Percentiles rank a stretch among this genome's conserved stretches.
phyloP scores from a whole-genome alignment of 2,888 invertebrate species.

The Pecten maximus region DNA sequence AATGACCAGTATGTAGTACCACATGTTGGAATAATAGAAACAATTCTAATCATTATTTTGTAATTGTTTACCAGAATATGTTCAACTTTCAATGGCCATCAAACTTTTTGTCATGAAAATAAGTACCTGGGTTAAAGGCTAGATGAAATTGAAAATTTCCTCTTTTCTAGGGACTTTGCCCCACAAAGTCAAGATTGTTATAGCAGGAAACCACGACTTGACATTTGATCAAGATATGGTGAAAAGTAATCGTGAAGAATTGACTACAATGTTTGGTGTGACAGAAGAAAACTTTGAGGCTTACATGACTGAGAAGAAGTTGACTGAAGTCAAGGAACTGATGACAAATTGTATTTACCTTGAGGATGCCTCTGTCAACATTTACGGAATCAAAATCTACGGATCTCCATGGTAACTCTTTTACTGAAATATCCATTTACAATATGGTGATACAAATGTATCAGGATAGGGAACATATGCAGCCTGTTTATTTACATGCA shows the following conservation, averaged over 20 bases:
- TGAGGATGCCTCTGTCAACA: constrained; percentile 87
- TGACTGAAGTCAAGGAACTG: constrained; percentile 82
- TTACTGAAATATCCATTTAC: too few relatives aligned
- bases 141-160: not conserved
- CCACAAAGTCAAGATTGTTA: constrained; percentile 91
- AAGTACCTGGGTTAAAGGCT: too few relatives aligned
- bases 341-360: constrained; percentile 91
- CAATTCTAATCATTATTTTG: too few relatives aligned
- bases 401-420: constrained; percentile 90
- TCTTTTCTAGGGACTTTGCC: constrained; percentile 85
- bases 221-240: constrained; percentile 87
- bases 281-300: constrained; percentile 60
- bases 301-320: constrained; percentile 54
- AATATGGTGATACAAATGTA: not conserved
- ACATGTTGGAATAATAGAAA: too few relatives aligned
- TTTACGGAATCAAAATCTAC: constrained; percentile 90
- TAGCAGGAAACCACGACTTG: constrained; percentile 93
- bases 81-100: too few relatives aligned
- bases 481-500: too few relatives aligned
- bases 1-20: too few relatives aligned
- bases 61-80: too few relatives aligned
- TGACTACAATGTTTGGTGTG: constrained; percentile 57
- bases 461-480: too few relatives aligned
- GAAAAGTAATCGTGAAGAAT: constrained; percentile 56
- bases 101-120: too few relatives aligned